Base-by-base conservation (phyloP, 2,888 invertebrate species). In the Erpobdella octoculata region DNA sequence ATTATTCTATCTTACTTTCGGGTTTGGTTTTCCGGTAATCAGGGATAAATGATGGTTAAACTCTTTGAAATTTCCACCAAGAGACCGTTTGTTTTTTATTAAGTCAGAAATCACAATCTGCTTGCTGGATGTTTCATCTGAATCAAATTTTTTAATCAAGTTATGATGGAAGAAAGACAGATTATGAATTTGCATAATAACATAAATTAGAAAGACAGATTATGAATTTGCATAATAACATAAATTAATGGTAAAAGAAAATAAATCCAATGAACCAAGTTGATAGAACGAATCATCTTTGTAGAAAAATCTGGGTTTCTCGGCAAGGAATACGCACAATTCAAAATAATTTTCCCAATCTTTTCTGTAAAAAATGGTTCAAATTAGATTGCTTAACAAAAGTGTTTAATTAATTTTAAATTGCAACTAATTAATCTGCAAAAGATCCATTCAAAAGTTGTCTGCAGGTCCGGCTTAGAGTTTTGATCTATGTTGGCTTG, bases 301-400 rank as follows among this genome's bases (percentile, higher is more conserved):
- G 21, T 76, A 78, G 77, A 91, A 91, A 80, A 90, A 91, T 0
- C 88, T 88, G 0, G 91, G 90, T 79, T 91, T 91, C 76, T 87
- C 87, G 0, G 89, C 89, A 81, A 85, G 89, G 76, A 87, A 88
- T 0, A 90, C 80, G 4, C 88, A 85, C 59, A 89, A 82, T 78
- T 89, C 88, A 77, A 89, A 89, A 33, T 87, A 83, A 18, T 86
- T 83, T 66, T 81, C 84, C 89, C 89, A 90, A 75, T 89, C 83
- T 25, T 67, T 48, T 33, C 74, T 72, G 37, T 28, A 72, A 72
- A n/a, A n/a, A n/a, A n/a, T n/a, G n/a, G n/a, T n/a, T n/a, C n/a
- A n/a, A n/a, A n/a, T n/a, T n/a, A n/a, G n/a, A n/a, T n/a, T n/a
- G n/a, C n/a, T n/a, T n/a, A n/a, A n/a, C n/a, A n/a, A n/a, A n/a